Evolutionary conservation across 2,797 vertebrate species (phyloP).

Genomic region (Varecia variegata): DNA sequence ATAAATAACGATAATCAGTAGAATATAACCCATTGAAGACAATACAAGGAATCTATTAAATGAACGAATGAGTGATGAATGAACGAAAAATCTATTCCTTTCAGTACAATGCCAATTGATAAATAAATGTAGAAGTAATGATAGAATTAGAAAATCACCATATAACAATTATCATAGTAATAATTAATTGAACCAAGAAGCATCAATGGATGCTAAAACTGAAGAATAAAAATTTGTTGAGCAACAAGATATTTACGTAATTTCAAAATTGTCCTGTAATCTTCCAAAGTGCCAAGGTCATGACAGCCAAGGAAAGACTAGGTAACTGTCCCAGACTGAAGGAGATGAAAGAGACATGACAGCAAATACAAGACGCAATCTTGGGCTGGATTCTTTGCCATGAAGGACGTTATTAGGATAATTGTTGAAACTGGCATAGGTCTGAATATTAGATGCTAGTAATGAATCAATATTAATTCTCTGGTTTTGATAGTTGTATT

Average conservation of each 20-base stretch:
- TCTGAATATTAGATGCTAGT: background rate
- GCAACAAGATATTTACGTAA: background rate
- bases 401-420: background rate
- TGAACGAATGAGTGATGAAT: background rate
- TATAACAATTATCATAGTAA: background rate
- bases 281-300: background rate
- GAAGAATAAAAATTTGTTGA: background rate
- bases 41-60: background rate
- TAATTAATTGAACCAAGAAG: background rate
- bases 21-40: background rate
- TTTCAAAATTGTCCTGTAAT: background rate
- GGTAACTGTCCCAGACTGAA: background rate
- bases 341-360: background rate
- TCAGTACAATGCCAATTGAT: background rate
- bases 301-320: background rate
- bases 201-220: background rate
- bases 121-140: conserved; percentile 5
- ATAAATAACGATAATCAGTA: background rate
- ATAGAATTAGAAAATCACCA: background rate
- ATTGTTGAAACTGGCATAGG: background rate
- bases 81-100: background rate
- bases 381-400: background rate
- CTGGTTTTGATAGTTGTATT: background rate
- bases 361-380: background rate
- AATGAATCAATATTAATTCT: background rate